A percentile compares a stretch with the other conserved stretches of the same genome.
Evolutionary conservation across 1,140 invertebrate genomes (phyloP).

Genomic region (Psix sp.): DNA sequence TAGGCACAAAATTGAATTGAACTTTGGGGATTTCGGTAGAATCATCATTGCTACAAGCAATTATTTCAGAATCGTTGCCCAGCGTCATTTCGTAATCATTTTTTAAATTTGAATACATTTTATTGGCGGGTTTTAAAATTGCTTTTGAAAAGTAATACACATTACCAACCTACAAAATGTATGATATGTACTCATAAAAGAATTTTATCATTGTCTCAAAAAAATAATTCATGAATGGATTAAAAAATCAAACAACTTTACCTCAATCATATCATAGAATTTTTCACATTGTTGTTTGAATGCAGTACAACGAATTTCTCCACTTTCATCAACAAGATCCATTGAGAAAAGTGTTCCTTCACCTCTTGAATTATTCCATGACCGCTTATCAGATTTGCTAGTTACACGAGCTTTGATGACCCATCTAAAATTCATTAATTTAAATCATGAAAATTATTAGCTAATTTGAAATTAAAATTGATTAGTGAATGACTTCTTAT

Average conservation of each 20-base stretch:
- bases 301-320: constrained; percentile 95
- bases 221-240: background rate
- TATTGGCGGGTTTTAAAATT: constrained; percentile 93
- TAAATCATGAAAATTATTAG: background rate
- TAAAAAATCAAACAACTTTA: constrained; percentile 66
- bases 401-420: constrained; percentile 94
- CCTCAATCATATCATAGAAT: constrained; percentile 93
- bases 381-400: constrained; percentile 88
- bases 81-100: constrained; percentile 98
- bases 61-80: constrained; percentile 86
- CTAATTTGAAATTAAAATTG: too few relatives aligned
- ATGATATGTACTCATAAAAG: constrained; percentile 2
- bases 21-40: constrained; percentile 83
- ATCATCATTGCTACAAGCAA: constrained; percentile 82
- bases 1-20: constrained; percentile 89
- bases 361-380: constrained; percentile 93
- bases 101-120: constrained; percentile 88
- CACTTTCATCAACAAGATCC: constrained; percentile 94
- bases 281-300: constrained; percentile 95
- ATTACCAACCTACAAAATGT: constrained; percentile 83
- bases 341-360: constrained; percentile 96
- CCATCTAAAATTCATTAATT: constrained; percentile 81
- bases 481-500: too few relatives aligned
- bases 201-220: constrained; percentile 2
- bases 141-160: constrained; percentile 93